Evolutionary conservation across 2,113 vertebrate genomes (phyloP).

Genomic region (Dryoscopus gambensis): DNA sequence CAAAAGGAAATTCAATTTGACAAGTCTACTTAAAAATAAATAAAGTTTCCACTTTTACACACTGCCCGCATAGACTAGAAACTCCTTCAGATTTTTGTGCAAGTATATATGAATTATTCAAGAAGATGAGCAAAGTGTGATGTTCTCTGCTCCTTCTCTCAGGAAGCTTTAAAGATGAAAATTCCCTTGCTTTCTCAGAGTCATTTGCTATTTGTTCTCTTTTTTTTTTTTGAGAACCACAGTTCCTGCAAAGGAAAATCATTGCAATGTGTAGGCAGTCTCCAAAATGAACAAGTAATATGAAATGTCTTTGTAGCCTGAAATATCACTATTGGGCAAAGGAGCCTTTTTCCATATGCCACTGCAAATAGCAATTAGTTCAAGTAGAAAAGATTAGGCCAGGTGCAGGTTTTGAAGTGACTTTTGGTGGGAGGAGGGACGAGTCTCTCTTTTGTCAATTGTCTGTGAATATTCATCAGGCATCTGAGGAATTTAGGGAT

Average conservation of each 20-base stretch:
- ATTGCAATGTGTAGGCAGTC: constrained; percentile 13
- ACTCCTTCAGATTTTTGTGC: constrained; percentile 7
- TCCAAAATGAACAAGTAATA: constrained; percentile 2
- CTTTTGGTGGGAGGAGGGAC: not conserved
- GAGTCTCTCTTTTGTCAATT: constrained; percentile 46
- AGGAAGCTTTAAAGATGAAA: constrained; percentile 47
- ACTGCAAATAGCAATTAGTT: constrained; percentile 67
- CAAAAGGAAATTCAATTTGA: not conserved
- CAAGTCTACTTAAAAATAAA: constrained; percentile 22
- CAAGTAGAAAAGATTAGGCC: constrained; percentile 65
- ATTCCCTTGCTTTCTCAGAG: constrained; percentile 16
- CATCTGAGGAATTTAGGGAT: constrained; percentile 65
- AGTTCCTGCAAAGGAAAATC: constrained; percentile 41
- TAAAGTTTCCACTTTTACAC: not conserved
- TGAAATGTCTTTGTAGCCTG: constrained; percentile 51
- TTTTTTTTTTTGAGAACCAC: not conserved
- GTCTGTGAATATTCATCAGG: constrained; percentile 63
- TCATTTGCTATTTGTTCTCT: not conserved
- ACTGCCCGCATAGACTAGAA: not conserved
- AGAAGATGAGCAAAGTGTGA: not conserved
- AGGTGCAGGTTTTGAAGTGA: constrained; percentile 69
- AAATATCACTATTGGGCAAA: constrained; percentile 35
- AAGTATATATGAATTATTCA: constrained; percentile 31
- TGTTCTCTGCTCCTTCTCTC: not conserved
- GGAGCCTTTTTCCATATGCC: not conserved